Evolutionary conservation across 2,888 invertebrate species (phyloP).

Genomic region (Erebia palarica): DNA sequence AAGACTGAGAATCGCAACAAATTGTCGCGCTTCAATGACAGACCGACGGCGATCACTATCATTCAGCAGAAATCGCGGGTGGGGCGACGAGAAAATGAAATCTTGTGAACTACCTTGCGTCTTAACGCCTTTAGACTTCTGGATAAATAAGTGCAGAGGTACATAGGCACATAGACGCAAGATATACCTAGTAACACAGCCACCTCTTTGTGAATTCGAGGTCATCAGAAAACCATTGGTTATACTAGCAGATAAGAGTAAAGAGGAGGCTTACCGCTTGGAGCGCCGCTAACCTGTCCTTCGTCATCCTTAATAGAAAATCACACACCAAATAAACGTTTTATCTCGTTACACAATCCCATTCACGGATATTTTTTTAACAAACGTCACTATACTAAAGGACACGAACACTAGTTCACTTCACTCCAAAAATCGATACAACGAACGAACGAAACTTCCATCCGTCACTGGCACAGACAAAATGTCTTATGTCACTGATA

Average conservation of each 20-base stretch:
- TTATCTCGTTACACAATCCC: slow-evolving; percentile 88
- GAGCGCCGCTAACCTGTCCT: slow-evolving; percentile 98
- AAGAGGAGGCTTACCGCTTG: slow-evolving; percentile 90
- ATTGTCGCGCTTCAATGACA: slow-evolving; percentile 69
- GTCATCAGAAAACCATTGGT: slow-evolving; percentile 72
- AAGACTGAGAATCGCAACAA: slow-evolving; percentile 61
- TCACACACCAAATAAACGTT: slow-evolving; percentile 86
- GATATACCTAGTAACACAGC: slow-evolving; percentile 53
- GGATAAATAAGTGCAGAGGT: slow-evolving; percentile 15
- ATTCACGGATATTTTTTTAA: slow-evolving; percentile 89
- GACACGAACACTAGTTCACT: slow-evolving; percentile 86
- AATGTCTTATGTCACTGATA: slow-evolving; percentile 41
- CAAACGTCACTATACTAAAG: slow-evolving; percentile 88
- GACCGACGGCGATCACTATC: slow-evolving; percentile 48
- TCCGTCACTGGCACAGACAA: slow-evolving; percentile 68
- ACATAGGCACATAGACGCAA: slow-evolving; percentile 32
- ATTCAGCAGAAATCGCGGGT: slow-evolving; percentile 70
- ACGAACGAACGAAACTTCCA: slow-evolving; percentile 84
- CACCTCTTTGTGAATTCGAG: slow-evolving; percentile 69
- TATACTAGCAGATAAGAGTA: slow-evolving; percentile 59
- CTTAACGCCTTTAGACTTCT: slow-evolving; percentile 15
- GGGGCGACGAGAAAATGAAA: slow-evolving; percentile 65
- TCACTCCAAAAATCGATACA: slow-evolving; percentile 92
- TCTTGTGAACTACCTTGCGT: slow-evolving; percentile 21
- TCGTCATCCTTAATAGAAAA: slow-evolving; percentile 90